Conservation (phyloP, 2,888 invertebrate species). For the Amiota mariae region DNA sequence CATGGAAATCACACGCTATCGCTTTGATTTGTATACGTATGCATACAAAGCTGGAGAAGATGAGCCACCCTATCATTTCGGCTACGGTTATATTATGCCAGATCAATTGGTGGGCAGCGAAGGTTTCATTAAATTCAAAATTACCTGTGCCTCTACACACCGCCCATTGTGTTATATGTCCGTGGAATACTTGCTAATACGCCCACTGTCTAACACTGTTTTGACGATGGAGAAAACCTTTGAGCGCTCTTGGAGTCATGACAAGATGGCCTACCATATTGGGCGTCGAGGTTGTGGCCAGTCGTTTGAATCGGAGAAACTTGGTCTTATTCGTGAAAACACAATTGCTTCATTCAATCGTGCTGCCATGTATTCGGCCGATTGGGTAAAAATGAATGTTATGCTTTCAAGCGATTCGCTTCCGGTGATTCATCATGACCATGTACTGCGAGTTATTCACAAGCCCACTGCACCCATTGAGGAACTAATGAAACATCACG, state of each 20-base stretch:
- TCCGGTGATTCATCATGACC: conserved; percentile 95
- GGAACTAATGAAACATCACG: conserved; percentile 79
- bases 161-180: conserved; percentile 85
- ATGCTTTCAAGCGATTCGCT: conserved; percentile 94
- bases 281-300: conserved; percentile 95
- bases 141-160: conserved; percentile 87
- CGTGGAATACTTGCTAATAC: conserved; percentile 76
- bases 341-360: conserved; percentile 93
- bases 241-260: conserved; percentile 86
- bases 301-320: conserved; percentile 81
- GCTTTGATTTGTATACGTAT: conserved; percentile 87
- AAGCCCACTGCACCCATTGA: conserved; percentile 77
- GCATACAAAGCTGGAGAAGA: conserved; percentile 77
- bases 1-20: conserved; percentile 83
- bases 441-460: conserved; percentile 90
- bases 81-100: conserved; percentile 90
- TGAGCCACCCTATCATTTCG: conserved; percentile 87
- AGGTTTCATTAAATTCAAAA: conserved; percentile 83
- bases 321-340: conserved; percentile 89
- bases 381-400: conserved; percentile 98
- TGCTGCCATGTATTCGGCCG: conserved; percentile 92
- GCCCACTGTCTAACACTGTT: conserved; percentile 60
- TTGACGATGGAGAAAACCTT: conserved; percentile 86
- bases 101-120: conserved; percentile 84
- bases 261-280: conserved; percentile 88